Base-by-base conservation (phyloP, 2,113 vertebrate genomes). In the Sialia sialis region DNA sequence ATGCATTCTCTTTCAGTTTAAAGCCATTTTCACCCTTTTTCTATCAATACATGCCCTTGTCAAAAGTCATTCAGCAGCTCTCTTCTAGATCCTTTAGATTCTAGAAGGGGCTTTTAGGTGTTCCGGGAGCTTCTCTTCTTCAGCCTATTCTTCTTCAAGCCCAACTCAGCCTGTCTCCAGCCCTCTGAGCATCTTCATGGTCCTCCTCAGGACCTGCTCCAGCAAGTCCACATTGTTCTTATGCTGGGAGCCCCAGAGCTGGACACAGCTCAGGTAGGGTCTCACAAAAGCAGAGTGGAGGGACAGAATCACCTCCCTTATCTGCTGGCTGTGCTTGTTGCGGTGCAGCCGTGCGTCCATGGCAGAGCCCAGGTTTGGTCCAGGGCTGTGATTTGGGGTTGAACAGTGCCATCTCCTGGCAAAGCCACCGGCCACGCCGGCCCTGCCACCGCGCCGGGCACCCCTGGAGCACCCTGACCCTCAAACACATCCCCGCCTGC, bases 321-420 rank as follows among this genome's bases (percentile, higher is more conserved):
- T 13, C 62, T 10, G 13, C 62, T 4, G 46, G n/a, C 48, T 29
- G 16, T 8, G 26, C 11, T 75, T 26, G 11, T 2, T 3, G 25
- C 1, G 29, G 19, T 0, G 18, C 59, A 4, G 8, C 29, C 11
- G 9, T 2, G 3, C 4, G 11, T 29, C 69, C 60, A 1, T 2
- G 8, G 25, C 20, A 0, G 41, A 20, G 68, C 3, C 27, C 68
- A 4, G 17, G 16, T 9, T 13, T 2, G 64, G 32, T 56, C 25
- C 74, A 4, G 3, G 3, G 32, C 32, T 0, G 44, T 1, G 27
- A 84, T 97, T 64, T 16, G 77, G 75, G 96, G 83, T 44, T 59
- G 48, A 96, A 97, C 90, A 96, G 93, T 74, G 90, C 97, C 97
- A 97, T 27, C 97, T 97, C 89, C 96, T 95, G 97, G 96, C 91